These are phyloP conservation scores for Centropus unirufus DNA, from an alignment of 2,113 vertebrate genomes.

Conservation along the genomic window DNA sequence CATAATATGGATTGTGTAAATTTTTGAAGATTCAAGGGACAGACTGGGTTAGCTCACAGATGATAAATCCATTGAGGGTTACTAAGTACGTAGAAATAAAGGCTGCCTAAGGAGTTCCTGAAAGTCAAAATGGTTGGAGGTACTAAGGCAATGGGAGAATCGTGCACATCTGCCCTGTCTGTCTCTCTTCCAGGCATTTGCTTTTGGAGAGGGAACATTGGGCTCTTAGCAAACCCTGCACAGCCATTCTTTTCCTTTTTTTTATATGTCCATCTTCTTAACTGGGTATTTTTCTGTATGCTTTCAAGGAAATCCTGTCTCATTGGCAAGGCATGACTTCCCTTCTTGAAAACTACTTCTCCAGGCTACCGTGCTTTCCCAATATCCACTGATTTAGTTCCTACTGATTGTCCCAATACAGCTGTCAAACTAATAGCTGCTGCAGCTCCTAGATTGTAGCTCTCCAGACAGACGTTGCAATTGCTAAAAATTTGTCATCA, in stretches of 20 bases:
- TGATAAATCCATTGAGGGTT: background rate
- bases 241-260: background rate
- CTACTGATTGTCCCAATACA: background rate
- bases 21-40: background rate
- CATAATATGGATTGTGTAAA: background rate
- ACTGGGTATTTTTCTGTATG: background rate
- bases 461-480: background rate
- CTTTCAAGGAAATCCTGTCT: background rate
- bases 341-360: background rate
- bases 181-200: background rate
- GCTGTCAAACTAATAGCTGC: background rate
- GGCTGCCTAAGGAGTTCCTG: background rate
- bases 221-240: background rate
- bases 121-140: background rate
- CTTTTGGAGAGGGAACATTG: background rate
- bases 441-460: background rate
- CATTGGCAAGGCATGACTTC: background rate
- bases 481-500: background rate
- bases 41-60: background rate
- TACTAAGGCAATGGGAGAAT: background rate
- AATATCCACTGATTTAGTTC: background rate
- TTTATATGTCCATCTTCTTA: background rate
- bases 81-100: background rate
- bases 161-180: background rate
- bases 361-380: background rate